Base-by-base conservation (phyloP, 2,113 vertebrate species). In the Notothenia coriiceps region DNA sequence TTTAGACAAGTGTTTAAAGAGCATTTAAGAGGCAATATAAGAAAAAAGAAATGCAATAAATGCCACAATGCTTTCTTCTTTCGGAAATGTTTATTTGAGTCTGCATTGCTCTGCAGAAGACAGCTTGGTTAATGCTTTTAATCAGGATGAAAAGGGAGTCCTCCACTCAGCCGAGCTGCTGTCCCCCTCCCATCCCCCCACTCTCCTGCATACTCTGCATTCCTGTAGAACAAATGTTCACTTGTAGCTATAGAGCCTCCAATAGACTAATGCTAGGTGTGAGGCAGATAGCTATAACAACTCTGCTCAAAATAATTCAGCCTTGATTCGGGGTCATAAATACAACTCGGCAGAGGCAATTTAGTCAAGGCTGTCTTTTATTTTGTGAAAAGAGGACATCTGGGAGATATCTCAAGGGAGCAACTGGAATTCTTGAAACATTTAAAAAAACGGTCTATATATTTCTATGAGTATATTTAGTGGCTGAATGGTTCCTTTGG, bases 171-270 rank as follows among this genome's bases (percentile, higher is more conserved):
- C 87, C 88, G 87, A 81, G 74, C 91, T 84, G 93, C 93, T 77
- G 88, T 86, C 90, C 86, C 87, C 85, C 86, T 86, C 92, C 95
- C 95, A 92, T 95, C 96, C 94, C 94, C 93, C 93, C 62, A 73
- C 88, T 60, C 92, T 83, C 84, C 80, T 91, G 87, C 96, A 97
- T 96, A 93, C 95, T 94, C 93, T 5, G 55, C 95, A 97, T 97
- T 96, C 96, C 94, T 96, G 92, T 86, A 79, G 95, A 96, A 96
- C 96, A 97, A 97, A 96, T 95, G 95, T 95, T 96, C 95, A 93
- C 94, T 97, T 97, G 96, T 97, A 95, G 96, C 95, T 95, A 93
- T 95, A 96, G 94, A 91, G 94, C 92, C 94, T 92, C 93, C 94
- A 94, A 93, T 92, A 93, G 93, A 93, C 92, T 91, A 91, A 92